Evolutionary conservation across 1,140 invertebrate genomes (phyloP), one percentile per base, ranked within the genome.

Genomic region (Nasonia longicornis): DNA sequence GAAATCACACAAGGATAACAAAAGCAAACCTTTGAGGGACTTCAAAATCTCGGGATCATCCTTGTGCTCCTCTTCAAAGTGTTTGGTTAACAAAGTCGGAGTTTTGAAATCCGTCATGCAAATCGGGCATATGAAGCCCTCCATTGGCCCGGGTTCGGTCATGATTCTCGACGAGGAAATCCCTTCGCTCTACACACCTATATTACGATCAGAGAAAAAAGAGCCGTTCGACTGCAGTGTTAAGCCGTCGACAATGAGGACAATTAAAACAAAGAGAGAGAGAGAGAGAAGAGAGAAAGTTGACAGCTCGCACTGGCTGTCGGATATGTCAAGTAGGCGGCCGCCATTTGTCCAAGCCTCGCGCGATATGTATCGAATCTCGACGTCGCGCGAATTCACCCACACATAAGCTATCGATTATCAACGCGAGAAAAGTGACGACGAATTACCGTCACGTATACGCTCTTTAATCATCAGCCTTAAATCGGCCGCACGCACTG

Each of bases 81-180:
- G 97, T 83, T 93, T 93, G 58, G 96, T 95, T 80, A 98, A 91
- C 87, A 96, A 94, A 76, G 93, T 92, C 10, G 96, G 94, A 26
- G 96, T 95, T 86, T 96, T 95, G 22, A 97, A 93, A 90, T 98
- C 97, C 69, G 94, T 94, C 91, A 96, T 95, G 88, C 97, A 99
- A 87, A 97, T 96, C 0, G 97, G 97, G 90, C 97, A 99, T 4
- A 99, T 91, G 88, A 98, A 98, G 10, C 97, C 97, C 89, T 99
- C 97, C 79, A 96, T 80, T 0, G 69, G 14, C 16, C 80, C 67
- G n/a, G 71, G 1, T 12, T 82, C 70, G 10, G 70, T 63, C 81
- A 82, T 82, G 22, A 2, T 70, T 22, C 38, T 42, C 16, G 14
- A 58, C 52, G 20, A 6, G 16, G 12, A 58, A 58, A 58, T 58